phyloP scores from a whole-genome alignment of 2,797 vertebrate species.

The Dipus sagitta region DNA sequence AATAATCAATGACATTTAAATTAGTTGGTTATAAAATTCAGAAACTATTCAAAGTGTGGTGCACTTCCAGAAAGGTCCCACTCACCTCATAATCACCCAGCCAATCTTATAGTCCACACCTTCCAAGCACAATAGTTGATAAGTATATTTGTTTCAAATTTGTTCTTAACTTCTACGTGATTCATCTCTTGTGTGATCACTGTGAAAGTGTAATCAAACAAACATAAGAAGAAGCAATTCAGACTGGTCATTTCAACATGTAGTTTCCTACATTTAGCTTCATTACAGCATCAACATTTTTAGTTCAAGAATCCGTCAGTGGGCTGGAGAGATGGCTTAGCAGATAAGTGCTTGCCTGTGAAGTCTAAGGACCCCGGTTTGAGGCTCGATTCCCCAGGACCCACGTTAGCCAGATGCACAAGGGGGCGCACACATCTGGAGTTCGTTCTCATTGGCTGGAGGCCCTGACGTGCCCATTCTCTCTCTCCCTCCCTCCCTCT shows the following conservation, averaged over 20 bases:
- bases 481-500: too few species aligned
- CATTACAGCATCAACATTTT: constrained; percentile 31
- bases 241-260: background rate
- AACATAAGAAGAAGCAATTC: background rate
- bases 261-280: background rate
- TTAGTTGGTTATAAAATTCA: background rate
- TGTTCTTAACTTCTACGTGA: constrained; percentile 3
- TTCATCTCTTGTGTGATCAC: constrained; percentile 41
- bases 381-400: too few species aligned
- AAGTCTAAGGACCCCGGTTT: too few species aligned
- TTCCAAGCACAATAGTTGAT: background rate
- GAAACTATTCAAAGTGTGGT: background rate
- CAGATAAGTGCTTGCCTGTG: too few species aligned
- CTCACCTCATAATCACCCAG: background rate
- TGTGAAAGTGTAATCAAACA: constrained; percentile 38
- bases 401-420: too few species aligned
- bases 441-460: too few species aligned
- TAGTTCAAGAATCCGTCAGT: background rate
- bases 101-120: background rate
- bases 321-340: too few species aligned
- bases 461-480: too few species aligned
- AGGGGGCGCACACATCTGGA: too few species aligned
- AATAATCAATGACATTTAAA: constrained; percentile 41
- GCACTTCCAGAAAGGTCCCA: background rate
- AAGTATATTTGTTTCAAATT: constrained; percentile 38